phyloP scores from a whole-genome alignment of 2,797 vertebrate species.

The Morelia viridis region DNA sequence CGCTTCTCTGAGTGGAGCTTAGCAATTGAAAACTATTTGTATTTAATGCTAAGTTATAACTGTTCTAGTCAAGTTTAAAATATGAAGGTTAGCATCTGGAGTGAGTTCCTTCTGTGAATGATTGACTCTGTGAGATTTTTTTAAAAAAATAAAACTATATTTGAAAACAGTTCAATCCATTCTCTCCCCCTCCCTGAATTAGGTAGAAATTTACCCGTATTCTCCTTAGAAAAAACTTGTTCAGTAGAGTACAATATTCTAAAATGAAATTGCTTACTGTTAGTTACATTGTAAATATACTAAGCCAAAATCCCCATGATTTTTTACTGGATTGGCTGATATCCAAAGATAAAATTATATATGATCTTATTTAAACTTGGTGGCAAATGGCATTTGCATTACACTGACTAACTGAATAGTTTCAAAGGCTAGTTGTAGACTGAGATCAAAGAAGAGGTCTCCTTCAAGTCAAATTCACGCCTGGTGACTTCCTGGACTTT shows the following conservation, averaged over 20 bases:
- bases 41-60: slow-evolving; percentile 37
- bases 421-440: background rate
- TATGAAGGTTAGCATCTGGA: slow-evolving; percentile 10
- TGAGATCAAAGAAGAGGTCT: background rate
- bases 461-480: background rate
- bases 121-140: background rate
- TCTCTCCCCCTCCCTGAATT: background rate
- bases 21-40: background rate
- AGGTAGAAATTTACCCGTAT: background rate
- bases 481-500: background rate
- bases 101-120: slow-evolving; percentile 41
- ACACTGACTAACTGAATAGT: background rate
- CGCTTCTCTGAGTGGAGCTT: background rate
- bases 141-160: background rate
- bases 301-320: background rate
- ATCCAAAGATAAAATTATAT: background rate
- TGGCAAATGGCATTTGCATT: background rate
- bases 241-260: background rate
- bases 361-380: background rate
- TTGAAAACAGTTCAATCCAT: background rate
- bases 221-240: background rate
- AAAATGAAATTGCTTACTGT: background rate
- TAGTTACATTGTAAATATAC: background rate
- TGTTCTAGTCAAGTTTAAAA: slow-evolving; percentile 9
- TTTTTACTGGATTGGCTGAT: background rate